These are phyloP conservation scores for Heterodera schachtii DNA, from an alignment of 1,140 invertebrate genomes.

Conservation along the genomic window DNA sequence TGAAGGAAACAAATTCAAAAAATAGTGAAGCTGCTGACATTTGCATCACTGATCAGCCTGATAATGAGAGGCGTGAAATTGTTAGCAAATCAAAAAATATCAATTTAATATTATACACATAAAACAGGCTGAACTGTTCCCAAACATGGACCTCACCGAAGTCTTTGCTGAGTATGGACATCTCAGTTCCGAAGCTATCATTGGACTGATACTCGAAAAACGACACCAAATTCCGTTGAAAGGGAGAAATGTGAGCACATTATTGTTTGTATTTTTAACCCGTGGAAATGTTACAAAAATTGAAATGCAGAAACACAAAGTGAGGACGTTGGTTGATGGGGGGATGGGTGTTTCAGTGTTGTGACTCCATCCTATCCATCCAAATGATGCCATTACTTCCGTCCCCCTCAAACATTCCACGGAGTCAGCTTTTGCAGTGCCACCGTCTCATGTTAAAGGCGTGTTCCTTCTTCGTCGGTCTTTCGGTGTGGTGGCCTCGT, in stretches of 20 bases:
- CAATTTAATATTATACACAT: not conserved
- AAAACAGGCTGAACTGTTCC: slow-evolving; percentile 26
- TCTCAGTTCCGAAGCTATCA: slow-evolving; percentile 21
- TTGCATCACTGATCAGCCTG: too few relatives aligned
- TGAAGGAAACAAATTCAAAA: too few relatives aligned
- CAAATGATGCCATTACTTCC: too few relatives aligned
- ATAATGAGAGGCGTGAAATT: slow-evolving; percentile 2
- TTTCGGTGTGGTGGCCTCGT: slow-evolving; percentile 1
- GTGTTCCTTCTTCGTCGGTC: not conserved
- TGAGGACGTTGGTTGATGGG: too few relatives aligned
- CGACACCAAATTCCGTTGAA: slow-evolving; percentile 6
- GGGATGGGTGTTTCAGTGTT: too few relatives aligned
- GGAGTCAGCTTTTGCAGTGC: not conserved
- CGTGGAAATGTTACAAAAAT: too few relatives aligned
- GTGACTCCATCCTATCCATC: too few relatives aligned
- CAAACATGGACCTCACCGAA: slow-evolving; percentile 20
- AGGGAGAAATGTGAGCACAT: not conserved
- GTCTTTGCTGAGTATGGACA: slow-evolving; percentile 26
- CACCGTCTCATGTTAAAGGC: not conserved
- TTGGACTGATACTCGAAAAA: slow-evolving; percentile 21
- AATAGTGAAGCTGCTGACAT: too few relatives aligned
- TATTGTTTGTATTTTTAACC: not conserved
- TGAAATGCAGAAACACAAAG: too few relatives aligned
- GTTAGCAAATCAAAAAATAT: not conserved
- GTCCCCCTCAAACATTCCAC: too few relatives aligned